Evolutionary conservation across 2,797 vertebrate genomes (phyloP).

Genomic region (Tokudaia tokunoshimensis): DNA sequence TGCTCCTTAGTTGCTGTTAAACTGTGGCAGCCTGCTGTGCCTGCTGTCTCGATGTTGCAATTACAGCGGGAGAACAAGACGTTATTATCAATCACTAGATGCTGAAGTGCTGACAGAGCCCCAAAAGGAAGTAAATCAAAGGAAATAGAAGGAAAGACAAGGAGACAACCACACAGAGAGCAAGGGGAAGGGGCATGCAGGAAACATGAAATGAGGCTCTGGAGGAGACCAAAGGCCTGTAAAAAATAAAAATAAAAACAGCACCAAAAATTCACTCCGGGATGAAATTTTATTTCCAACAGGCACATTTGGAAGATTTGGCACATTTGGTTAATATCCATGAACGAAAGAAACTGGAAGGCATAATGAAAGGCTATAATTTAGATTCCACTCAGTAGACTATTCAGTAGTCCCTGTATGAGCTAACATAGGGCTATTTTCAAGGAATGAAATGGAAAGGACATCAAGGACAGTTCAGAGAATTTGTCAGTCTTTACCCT

Average conservation of each 20-base stretch:
- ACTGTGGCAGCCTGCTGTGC: conserved; percentile 39
- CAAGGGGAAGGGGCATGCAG: background rate
- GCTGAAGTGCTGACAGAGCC: conserved; percentile 12
- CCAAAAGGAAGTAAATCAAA: conserved; percentile 69
- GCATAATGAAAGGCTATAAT: background rate
- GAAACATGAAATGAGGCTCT: conserved; percentile 15
- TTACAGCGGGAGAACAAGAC: conserved; percentile 71
- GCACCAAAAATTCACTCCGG: background rate
- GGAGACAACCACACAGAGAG: conserved; percentile 1
- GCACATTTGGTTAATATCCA: conserved; percentile 49
- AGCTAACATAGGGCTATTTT: background rate
- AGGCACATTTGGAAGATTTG: conserved; percentile 21
- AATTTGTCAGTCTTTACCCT: background rate
- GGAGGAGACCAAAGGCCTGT: conserved; percentile 1
- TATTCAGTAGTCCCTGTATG: background rate
- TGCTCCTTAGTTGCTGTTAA: conserved; percentile 59
- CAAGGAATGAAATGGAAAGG: background rate
- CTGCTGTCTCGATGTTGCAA: conserved; percentile 65
- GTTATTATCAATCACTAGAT: conserved; percentile 72
- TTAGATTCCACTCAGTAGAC: background rate
- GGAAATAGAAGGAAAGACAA: conserved; percentile 30
- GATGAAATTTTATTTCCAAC: conserved; percentile 54
- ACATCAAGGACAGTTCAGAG: background rate
- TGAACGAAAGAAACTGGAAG: conserved; percentile 51
- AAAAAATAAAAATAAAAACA: conserved; percentile 5